Conservation (phyloP, 2,113 vertebrate species). For the Rostratula benghalensis region DNA sequence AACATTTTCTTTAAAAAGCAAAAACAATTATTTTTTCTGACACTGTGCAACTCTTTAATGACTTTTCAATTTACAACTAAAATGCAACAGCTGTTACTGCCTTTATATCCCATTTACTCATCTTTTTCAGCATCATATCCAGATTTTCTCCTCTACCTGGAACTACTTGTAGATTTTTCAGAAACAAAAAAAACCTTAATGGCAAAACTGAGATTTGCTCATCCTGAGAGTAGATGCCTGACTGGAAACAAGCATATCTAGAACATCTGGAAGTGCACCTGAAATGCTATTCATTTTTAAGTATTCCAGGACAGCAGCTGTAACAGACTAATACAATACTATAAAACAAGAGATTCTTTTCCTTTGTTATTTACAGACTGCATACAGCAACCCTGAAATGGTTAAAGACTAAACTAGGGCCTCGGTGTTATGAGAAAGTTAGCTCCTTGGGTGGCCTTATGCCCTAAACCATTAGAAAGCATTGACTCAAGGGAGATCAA, state of each 20-base stretch:
- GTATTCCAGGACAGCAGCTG: background rate
- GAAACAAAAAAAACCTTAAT: background rate
- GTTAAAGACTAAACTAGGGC: background rate
- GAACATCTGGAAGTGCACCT: background rate
- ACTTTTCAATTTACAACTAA: background rate
- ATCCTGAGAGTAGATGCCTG: background rate
- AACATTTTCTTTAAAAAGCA: background rate
- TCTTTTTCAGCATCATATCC: background rate
- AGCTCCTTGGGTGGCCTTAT: background rate
- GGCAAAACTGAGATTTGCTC: background rate
- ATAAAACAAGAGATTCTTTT: background rate
- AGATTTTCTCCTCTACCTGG: background rate
- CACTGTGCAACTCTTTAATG: background rate
- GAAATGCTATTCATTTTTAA: background rate
- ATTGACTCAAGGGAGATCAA: constrained; percentile 2
- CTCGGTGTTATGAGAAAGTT: background rate
- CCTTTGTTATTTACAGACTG: background rate
- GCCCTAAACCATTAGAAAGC: background rate
- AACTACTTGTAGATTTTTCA: background rate
- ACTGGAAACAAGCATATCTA: background rate
- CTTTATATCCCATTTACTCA: background rate
- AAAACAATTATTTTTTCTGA: background rate
- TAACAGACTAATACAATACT: background rate
- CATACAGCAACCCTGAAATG: background rate
- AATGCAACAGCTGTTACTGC: background rate